phyloP scores from a whole-genome alignment of 2,113 vertebrate genomes.

The Centrocercus urophasianus region DNA sequence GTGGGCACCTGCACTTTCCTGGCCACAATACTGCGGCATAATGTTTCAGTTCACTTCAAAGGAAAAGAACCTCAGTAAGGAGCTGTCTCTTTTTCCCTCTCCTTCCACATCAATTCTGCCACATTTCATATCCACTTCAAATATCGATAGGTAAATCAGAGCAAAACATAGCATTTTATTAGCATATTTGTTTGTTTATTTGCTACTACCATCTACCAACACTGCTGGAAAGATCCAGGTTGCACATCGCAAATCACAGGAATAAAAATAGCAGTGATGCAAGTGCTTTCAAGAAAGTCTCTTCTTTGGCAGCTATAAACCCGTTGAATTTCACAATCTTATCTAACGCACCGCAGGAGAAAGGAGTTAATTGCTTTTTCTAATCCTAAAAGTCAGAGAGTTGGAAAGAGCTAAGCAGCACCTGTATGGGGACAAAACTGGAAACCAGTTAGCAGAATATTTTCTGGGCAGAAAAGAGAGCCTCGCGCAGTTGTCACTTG shows the following conservation, averaged over 20 bases:
- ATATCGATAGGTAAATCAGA: slow-evolving; percentile 41
- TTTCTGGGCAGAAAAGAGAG: background rate
- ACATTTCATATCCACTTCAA: slow-evolving; percentile 19
- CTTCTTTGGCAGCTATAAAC: slow-evolving; percentile 1
- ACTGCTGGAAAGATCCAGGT: background rate
- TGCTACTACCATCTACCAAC: background rate
- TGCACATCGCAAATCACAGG: background rate
- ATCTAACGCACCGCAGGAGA: background rate
- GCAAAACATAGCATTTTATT: slow-evolving; percentile 26
- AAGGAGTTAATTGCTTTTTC: slow-evolving; percentile 6
- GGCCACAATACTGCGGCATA: background rate
- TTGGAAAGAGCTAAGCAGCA: background rate
- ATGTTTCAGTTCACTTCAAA: slow-evolving; percentile 7
- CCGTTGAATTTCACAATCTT: background rate
- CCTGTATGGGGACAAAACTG: background rate
- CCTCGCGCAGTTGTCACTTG: background rate
- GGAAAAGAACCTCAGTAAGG: slow-evolving; percentile 26
- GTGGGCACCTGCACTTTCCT: background rate
- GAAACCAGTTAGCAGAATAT: background rate
- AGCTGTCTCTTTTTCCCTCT: background rate
- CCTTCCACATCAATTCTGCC: slow-evolving; percentile 12
- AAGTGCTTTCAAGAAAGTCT: background rate
- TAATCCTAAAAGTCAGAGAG: background rate
- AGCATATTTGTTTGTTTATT: slow-evolving; percentile 38
- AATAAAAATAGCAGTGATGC: slow-evolving; percentile 21